These are phyloP conservation scores for Sebastes iracundus DNA, from an alignment of 2,797 vertebrate species.

Conservation along the genomic window DNA sequence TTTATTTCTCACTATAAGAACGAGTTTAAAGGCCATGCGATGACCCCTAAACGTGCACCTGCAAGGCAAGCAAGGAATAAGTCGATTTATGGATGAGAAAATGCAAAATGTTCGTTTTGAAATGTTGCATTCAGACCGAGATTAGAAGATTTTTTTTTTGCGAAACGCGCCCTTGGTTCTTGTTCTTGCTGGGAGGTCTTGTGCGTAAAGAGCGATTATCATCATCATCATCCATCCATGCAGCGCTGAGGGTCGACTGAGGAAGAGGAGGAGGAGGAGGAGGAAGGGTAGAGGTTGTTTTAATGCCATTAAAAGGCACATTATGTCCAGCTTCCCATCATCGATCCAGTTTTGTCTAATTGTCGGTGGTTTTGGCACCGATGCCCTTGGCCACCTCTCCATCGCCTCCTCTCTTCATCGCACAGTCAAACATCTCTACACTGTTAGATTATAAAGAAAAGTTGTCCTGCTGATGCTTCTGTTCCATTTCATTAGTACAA, in stretches of 20 bases:
- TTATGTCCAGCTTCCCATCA: neutral
- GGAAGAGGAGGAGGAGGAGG: neutral
- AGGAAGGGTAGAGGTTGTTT: neutral
- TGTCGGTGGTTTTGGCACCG: constrained; percentile 2
- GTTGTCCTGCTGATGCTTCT: neutral
- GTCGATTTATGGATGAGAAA: neutral
- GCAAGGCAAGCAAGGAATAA: rapidly evolving
- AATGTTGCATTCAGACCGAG: neutral
- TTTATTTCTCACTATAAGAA: neutral
- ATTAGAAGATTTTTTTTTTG: neutral
- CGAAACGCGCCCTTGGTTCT: neutral
- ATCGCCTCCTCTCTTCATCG: neutral
- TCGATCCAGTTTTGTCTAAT: neutral
- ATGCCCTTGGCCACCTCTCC: constrained; percentile 42
- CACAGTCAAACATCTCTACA: neutral
- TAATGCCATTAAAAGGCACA: neutral
- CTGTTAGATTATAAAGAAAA: neutral
- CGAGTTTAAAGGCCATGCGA: neutral
- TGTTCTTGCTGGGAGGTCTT: constrained; percentile 15
- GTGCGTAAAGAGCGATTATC: constrained; percentile 34
- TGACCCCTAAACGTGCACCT: constrained; percentile 20
- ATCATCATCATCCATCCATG: constrained; percentile 1
- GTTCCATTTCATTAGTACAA: neutral
- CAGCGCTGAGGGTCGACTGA: neutral
- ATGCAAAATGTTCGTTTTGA: neutral